These are phyloP conservation scores for Baryphthengus martii DNA, from an alignment of 2,113 vertebrate genomes.

Conservation along the genomic window DNA sequence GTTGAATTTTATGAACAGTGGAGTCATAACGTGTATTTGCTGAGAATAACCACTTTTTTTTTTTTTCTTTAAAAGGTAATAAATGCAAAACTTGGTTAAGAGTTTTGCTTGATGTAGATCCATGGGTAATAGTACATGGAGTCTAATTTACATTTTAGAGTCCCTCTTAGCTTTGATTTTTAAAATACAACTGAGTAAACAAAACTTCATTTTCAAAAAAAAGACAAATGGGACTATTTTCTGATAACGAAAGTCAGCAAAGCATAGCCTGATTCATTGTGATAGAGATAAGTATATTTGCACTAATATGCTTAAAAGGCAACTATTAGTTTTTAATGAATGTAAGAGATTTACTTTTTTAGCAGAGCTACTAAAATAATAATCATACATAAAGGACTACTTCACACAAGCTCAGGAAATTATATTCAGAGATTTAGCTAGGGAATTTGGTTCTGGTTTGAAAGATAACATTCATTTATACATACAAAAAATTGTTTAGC, in stretches of 20 bases:
- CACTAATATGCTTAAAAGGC: slow-evolving; percentile 50
- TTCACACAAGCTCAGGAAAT: slow-evolving; percentile 63
- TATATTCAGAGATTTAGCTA: slow-evolving; percentile 63
- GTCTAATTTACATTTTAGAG: neutral
- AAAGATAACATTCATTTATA: slow-evolving; percentile 73
- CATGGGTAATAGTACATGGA: neutral
- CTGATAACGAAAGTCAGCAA: slow-evolving; percentile 7
- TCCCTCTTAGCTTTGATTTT: neutral
- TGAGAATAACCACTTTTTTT: neutral
- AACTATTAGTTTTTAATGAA: slow-evolving; percentile 67
- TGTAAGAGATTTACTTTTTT: slow-evolving; percentile 54
- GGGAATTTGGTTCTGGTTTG: slow-evolving; percentile 73
- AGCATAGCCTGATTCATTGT: slow-evolving; percentile 25
- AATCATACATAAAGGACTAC: slow-evolving; percentile 46
- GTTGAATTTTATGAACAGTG: neutral
- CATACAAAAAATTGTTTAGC: slow-evolving; percentile 48
- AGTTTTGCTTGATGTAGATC: neutral
- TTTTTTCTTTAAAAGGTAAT: neutral
- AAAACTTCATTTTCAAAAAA: slow-evolving; percentile 1
- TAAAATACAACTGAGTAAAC: slow-evolving; percentile 4
- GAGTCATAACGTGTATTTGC: neutral
- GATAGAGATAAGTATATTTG: slow-evolving; percentile 33
- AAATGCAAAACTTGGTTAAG: neutral
- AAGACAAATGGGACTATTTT: neutral
- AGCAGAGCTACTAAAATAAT: slow-evolving; percentile 60